A percentile compares a stretch with the other conserved stretches of the same genome.
Conservation (phyloP, 2,888 invertebrate species). For the Lissonota sp. region DNA sequence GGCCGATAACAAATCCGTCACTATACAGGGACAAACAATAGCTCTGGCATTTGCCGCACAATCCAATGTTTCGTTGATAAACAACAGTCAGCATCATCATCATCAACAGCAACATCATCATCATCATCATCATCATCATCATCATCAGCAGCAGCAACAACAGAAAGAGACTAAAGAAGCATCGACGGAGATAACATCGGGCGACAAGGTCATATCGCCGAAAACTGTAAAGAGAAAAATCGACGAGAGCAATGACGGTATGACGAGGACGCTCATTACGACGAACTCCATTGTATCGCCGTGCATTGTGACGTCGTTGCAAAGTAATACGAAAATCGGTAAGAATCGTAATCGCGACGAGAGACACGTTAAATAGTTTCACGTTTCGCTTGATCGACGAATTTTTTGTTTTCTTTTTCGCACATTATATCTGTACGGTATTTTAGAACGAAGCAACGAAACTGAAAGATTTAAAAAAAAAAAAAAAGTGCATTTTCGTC, state of each 20-base stretch:
- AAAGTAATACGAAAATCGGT: conserved; percentile 78
- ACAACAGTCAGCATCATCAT: conserved; percentile 69
- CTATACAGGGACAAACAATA: conserved; percentile 77
- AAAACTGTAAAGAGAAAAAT: conserved; percentile 81
- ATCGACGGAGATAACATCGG: conserved; percentile 71
- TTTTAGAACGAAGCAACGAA: neutral
- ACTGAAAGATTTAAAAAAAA: no score
- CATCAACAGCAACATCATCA: conserved; percentile 75
- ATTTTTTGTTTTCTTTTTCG: conserved; percentile 8
- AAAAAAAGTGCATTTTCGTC: conserved; percentile 4
- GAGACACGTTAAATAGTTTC: conserved; percentile 11
- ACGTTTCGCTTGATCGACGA: conserved; percentile 34
- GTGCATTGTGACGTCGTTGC: conserved; percentile 71
- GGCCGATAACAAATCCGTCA: conserved; percentile 70
- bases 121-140: conserved; percentile 80
- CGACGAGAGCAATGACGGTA: conserved; percentile 72
- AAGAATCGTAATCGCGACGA: conserved; percentile 65
- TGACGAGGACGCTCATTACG: conserved; percentile 69
- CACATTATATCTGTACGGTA: neutral
- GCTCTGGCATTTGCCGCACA: conserved; percentile 78
- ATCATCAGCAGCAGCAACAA: conserved; percentile 50
- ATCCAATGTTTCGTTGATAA: conserved; percentile 72
- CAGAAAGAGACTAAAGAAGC: conserved; percentile 75
- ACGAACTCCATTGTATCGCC: conserved; percentile 71
- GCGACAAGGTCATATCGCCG: conserved; percentile 77